Percentiles rank a stretch among this genome's conserved stretches.
Evolutionary conservation across 2,888 invertebrate genomes (phyloP).

Genomic region (Epiblema foenella): DNA sequence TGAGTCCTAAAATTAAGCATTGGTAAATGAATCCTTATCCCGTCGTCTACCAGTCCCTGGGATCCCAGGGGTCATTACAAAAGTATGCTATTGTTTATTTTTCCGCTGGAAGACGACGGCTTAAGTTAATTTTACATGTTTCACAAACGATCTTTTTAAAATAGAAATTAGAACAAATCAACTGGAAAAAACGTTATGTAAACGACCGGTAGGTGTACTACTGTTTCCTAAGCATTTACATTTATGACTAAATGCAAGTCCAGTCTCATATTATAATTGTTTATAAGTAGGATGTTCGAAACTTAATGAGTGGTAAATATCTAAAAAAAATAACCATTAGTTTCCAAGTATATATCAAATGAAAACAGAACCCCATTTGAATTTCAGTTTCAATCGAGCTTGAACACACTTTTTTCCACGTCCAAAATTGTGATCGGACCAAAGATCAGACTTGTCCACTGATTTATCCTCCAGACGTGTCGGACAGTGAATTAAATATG

Average conservation of each 20-base stretch:
- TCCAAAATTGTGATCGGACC: slow-evolving; percentile 64
- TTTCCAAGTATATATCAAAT: no score
- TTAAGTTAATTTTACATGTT: not conserved
- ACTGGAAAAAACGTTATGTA: no score
- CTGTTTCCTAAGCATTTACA: no score
- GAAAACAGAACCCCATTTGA: not conserved
- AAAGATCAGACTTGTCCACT: slow-evolving; percentile 35
- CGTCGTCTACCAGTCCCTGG: no score
- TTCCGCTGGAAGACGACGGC: no score
- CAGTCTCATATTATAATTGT: no score
- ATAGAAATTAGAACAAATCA: no score
- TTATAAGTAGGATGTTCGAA: not conserved
- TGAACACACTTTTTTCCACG: slow-evolving; percentile 59
- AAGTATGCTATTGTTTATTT: no score
- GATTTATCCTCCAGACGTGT: slow-evolving; percentile 40
- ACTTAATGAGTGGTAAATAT: not conserved
- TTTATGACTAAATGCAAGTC: no score
- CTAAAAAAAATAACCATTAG: not conserved
- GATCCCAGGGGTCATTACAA: no score
- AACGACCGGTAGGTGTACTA: no score
- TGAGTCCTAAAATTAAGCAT: not conserved
- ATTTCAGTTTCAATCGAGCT: not conserved
- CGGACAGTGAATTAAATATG: slow-evolving; percentile 36
- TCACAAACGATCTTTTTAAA: no score
- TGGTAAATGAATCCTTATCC: not conserved